Percentiles rank a stretch among this genome's conserved stretches.
Evolutionary conservation across 2,113 vertebrate species (phyloP).

Genomic region (Jacana jacana): DNA sequence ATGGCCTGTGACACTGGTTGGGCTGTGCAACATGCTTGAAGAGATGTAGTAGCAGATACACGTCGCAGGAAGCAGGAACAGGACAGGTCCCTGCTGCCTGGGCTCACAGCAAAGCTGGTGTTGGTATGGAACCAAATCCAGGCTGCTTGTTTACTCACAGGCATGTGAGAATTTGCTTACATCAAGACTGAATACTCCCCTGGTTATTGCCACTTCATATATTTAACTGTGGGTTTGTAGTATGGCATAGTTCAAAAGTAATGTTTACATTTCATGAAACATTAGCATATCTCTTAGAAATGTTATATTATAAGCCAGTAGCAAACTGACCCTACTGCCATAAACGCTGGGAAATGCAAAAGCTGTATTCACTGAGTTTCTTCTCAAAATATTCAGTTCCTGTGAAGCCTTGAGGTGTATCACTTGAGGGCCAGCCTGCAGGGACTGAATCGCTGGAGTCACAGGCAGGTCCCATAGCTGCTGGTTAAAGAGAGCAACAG

Average conservation of each 20-base stretch:
- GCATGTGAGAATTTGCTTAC: neutral
- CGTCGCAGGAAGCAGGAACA: neutral
- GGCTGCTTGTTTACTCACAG: neutral
- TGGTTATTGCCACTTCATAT: conserved; percentile 3
- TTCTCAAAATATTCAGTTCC: neutral
- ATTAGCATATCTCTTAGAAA: conserved; percentile 35
- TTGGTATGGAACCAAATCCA: neutral
- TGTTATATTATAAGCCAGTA: conserved; percentile 11
- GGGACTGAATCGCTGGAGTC: neutral
- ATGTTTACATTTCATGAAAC: neutral
- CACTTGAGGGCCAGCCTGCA: neutral
- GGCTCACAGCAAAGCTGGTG: neutral
- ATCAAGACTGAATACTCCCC: neutral
- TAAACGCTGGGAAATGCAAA: neutral
- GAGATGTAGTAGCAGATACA: neutral
- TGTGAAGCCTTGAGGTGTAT: neutral
- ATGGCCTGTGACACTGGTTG: too few species aligned
- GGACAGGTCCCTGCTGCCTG: neutral
- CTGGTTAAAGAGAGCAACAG: neutral
- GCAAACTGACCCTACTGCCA: neutral
- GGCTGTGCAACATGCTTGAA: neutral
- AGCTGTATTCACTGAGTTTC: neutral
- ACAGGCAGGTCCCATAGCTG: neutral
- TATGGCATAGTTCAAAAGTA: conserved; percentile 12
- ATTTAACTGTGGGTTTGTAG: neutral